Base-by-base conservation (phyloP, 1,140 invertebrate genomes). In the Pseudomyrmex dendroicus region DNA sequence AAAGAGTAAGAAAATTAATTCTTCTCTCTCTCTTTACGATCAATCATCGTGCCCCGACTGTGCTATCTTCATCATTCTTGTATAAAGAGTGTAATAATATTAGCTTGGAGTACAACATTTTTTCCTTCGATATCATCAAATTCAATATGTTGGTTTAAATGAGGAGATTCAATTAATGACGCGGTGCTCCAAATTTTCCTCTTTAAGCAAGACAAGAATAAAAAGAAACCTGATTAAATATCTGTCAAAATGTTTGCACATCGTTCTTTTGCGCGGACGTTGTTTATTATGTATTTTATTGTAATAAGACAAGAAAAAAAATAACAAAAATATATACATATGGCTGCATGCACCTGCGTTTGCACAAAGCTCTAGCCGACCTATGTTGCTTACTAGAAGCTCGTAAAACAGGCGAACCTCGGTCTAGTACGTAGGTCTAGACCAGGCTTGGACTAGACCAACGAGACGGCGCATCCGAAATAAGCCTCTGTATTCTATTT, bases 401-500 rank as follows among this genome's bases (percentile, higher is more conserved):
- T 88, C 87, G 84, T 89, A 89, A 89, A 89, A 73, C 74, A 80
- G 84, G 68, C 73, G 87, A 88, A 92, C 88, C 90, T 82, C 90
- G 88, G 87, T 91, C 90, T 90, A 89, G 91, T 87, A 89, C 91
- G 85, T 89, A 92, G 91, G 92, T 92, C 91, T 93, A 92, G 90
- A 91, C 89, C 90, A 90, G 84, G 86, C 85, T 88, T 92, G 91
- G 89, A 92, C 91, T 91, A 92, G 89, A 92, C 90, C 89, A 91
- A 90, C 88, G 90, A 92, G 90, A 90, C 91, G 89, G 85, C 86
- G 87, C 83, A 91, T 92, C 90, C 91, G 88, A 92, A 93, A 92
- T 92, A 92, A 92, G 89, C 89, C 86, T 88, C 89, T 86, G 85
- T 89, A 88, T 90, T 90, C 91, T 92, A 93, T 93, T 93, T 92